A percentile compares a stretch with the other conserved stretches of the same genome.
Evolutionary conservation across 1,140 invertebrate species (phyloP).

Genomic region (Cyrtorhinus lividipennis): DNA sequence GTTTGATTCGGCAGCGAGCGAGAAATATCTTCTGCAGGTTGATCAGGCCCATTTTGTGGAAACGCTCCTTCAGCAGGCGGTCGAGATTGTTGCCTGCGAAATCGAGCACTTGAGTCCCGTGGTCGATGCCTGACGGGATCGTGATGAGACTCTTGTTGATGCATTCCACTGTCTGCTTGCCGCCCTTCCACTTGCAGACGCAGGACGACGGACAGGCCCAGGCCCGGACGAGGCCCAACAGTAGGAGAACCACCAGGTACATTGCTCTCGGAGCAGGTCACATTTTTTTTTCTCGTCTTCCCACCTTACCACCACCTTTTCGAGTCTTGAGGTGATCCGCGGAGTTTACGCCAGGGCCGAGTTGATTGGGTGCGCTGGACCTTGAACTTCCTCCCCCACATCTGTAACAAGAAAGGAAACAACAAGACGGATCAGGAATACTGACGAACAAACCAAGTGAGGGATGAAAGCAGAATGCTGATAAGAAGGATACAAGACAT

Average conservation of each 20-base stretch:
- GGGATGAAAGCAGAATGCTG: background rate
- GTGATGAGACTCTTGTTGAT: constrained; percentile 52
- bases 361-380: background rate
- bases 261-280: constrained; percentile 4
- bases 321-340: too few relatives aligned
- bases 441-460: background rate
- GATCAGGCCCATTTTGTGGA: constrained; percentile 58
- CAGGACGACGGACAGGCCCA: constrained; percentile 57
- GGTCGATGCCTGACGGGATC: constrained; percentile 65
- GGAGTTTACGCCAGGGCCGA: too few relatives aligned
- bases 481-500: too few relatives aligned
- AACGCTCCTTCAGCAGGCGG: constrained; percentile 55
- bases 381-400: background rate
- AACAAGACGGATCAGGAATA: background rate
- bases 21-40: constrained; percentile 77
- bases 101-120: constrained; percentile 78
- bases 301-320: too few relatives aligned
- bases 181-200: constrained; percentile 80
- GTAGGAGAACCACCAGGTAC: constrained; percentile 12
- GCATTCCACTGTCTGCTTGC: constrained; percentile 80
- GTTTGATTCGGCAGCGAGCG: constrained; percentile 54
- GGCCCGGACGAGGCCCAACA: constrained; percentile 17
- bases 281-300: constrained; percentile 4
- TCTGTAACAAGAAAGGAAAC: background rate
- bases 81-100: constrained; percentile 67